phyloP scores from a whole-genome alignment of 2,888 invertebrate genomes.

The Suillia variegata region DNA sequence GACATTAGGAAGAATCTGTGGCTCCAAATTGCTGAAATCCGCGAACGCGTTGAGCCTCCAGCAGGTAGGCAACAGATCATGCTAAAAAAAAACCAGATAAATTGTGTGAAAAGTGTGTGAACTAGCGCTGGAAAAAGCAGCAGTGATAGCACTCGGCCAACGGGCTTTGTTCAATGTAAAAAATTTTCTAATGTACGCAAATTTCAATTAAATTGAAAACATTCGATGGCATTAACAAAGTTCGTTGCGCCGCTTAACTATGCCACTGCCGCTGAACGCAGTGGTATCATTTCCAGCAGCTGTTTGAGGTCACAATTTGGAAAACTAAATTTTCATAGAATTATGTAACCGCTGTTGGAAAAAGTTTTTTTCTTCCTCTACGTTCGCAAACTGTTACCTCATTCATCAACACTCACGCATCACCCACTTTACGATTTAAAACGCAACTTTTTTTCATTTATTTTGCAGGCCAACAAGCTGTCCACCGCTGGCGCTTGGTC shows the following conservation, averaged over 20 bases:
- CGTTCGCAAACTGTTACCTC: slow-evolving; percentile 53
- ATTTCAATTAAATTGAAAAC: too few relatives aligned
- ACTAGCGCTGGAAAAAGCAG: neutral
- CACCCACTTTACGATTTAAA: too few relatives aligned
- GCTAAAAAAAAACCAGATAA: neutral
- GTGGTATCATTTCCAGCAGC: too few relatives aligned
- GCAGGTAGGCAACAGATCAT: slow-evolving; percentile 65
- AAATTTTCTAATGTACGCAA: neutral
- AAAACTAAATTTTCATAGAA: slow-evolving; percentile 17
- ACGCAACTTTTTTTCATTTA: too few relatives aligned
- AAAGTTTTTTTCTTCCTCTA: slow-evolving; percentile 20
- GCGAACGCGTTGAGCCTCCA: slow-evolving; percentile 70
- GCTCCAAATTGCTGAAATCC: slow-evolving; percentile 80
- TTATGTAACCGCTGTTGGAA: slow-evolving; percentile 51
- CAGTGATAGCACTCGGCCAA: neutral
- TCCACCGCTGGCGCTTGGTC: slow-evolving; percentile 80
- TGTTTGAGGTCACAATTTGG: too few relatives aligned
- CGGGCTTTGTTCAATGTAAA: slow-evolving; percentile 22
- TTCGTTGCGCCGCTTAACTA: too few relatives aligned
- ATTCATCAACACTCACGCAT: too few relatives aligned
- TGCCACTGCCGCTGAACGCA: too few relatives aligned
- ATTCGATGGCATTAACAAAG: too few relatives aligned
- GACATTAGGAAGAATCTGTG: slow-evolving; percentile 84
- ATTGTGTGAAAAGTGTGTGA: neutral
- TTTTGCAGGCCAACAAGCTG: slow-evolving; percentile 72